Conservation (phyloP, 2,888 invertebrate species). For the Sicus ferrugineus region DNA sequence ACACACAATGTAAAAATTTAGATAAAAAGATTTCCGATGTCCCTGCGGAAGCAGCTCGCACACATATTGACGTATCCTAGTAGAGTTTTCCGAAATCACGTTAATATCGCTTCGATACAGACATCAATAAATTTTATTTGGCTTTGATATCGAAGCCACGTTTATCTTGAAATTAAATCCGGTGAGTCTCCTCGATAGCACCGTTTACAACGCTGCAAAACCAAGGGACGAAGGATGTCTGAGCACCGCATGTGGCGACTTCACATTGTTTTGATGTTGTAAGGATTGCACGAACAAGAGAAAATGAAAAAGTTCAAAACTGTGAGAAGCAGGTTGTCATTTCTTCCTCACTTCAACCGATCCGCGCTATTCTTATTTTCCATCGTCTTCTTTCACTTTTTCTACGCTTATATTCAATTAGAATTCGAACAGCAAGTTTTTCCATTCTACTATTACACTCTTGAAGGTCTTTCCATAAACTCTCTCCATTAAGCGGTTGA, state of each 20-base stretch:
- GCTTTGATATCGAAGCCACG: conserved; percentile 15
- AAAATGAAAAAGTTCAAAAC: no score
- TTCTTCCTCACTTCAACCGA: not conserved
- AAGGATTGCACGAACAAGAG: no score
- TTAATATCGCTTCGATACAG: not conserved
- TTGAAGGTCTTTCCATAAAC: no score
- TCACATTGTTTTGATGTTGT: not conserved
- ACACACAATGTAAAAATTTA: no score
- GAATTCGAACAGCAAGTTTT: no score
- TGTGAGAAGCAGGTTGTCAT: no score
- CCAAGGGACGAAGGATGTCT: not conserved
- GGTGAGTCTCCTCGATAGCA: not conserved
- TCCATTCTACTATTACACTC: no score
- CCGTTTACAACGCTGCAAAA: not conserved
- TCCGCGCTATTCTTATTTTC: not conserved
- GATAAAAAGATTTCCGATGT: no score
- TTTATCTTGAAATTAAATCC: conserved; percentile 26
- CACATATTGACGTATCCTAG: no score
- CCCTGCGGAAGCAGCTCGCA: no score
- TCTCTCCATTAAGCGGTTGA: no score
- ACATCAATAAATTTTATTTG: conserved; percentile 10
- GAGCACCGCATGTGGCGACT: not conserved
- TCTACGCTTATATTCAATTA: not conserved
- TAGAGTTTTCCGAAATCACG: no score
- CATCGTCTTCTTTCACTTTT: not conserved